phyloP scores from a whole-genome alignment of 2,113 vertebrate genomes.

The Channa argus region DNA sequence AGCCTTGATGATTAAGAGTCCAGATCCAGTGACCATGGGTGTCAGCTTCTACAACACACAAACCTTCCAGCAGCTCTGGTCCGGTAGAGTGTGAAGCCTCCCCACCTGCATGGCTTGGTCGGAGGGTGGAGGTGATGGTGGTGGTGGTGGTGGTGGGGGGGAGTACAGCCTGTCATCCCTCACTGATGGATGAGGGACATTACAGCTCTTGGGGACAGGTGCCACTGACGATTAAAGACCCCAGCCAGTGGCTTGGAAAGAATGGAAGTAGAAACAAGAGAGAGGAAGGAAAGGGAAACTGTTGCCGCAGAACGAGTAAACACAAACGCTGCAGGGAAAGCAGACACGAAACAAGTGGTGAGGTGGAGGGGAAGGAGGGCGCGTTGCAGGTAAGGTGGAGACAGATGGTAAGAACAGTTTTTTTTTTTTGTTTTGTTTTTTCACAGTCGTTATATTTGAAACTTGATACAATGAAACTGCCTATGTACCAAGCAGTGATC shows the following conservation, averaged over 20 bases:
- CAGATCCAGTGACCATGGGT: constrained; percentile 66
- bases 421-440: too few species aligned
- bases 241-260: constrained; percentile 80
- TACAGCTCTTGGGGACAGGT: constrained; percentile 83
- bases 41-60: constrained; percentile 56
- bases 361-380: constrained; percentile 38
- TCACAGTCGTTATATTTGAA: constrained; percentile 38
- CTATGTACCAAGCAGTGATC: constrained; percentile 40
- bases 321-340: constrained; percentile 71
- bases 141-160: too few species aligned
- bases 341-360: constrained; percentile 54
- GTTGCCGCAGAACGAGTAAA: constrained; percentile 80
- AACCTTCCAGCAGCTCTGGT: constrained; percentile 42
- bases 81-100: constrained; percentile 59
- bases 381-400: constrained; percentile 57
- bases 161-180: constrained; percentile 66
- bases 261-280: constrained; percentile 71
- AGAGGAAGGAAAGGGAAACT: constrained; percentile 73
- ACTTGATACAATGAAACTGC: constrained; percentile 30
- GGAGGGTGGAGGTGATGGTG: background rate
- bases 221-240: constrained; percentile 82
- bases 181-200: constrained; percentile 83
- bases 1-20: constrained; percentile 72
- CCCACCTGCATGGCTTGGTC: constrained; percentile 50
- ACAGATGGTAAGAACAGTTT: constrained; percentile 58